Conservation (phyloP, 2,888 invertebrate species). For the Latheticus oryzae region DNA sequence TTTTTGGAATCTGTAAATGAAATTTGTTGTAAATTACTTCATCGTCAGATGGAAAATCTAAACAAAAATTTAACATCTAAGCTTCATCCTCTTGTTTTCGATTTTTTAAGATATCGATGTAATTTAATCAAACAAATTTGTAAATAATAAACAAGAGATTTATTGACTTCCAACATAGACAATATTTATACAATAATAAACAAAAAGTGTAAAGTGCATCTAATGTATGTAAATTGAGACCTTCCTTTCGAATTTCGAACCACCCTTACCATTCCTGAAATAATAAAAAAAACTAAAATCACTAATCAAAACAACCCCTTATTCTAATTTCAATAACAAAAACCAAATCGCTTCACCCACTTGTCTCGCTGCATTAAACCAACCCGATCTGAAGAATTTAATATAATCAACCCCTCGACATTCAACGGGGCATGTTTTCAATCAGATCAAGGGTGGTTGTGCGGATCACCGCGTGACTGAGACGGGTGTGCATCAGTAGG, state of each 20-base stretch:
- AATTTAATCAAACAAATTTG: slow-evolving; percentile 10
- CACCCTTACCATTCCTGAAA: slow-evolving; percentile 37
- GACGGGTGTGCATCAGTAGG: slow-evolving; percentile 45
- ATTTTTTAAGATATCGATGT: slow-evolving; percentile 8
- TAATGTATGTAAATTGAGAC: slow-evolving; percentile 42
- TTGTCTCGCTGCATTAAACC: slow-evolving; percentile 33
- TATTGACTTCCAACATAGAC: slow-evolving; percentile 46
- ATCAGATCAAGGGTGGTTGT: slow-evolving; percentile 44
- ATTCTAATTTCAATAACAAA: slow-evolving; percentile 41
- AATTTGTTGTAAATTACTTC: slow-evolving; percentile 26
- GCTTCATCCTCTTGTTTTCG: slow-evolving; percentile 4
- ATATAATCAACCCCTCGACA: slow-evolving; percentile 44
- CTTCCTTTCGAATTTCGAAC: no score
- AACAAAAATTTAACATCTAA: slow-evolving; percentile 24
- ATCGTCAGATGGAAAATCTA: slow-evolving; percentile 13
- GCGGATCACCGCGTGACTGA: slow-evolving; percentile 50
- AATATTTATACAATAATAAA: slow-evolving; percentile 41
- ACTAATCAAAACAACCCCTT: slow-evolving; percentile 13
- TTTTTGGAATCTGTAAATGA: slow-evolving; percentile 40
- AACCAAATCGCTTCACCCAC: slow-evolving; percentile 12
- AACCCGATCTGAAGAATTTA: slow-evolving; percentile 41
- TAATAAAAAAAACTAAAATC: slow-evolving; percentile 25
- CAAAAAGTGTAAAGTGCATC: slow-evolving; percentile 45
- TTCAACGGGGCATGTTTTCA: slow-evolving; percentile 44
- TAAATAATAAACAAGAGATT: slow-evolving; percentile 45